Conservation (phyloP, 35 echinoderm and acorn worm species). For the Diadema setosum region DNA sequence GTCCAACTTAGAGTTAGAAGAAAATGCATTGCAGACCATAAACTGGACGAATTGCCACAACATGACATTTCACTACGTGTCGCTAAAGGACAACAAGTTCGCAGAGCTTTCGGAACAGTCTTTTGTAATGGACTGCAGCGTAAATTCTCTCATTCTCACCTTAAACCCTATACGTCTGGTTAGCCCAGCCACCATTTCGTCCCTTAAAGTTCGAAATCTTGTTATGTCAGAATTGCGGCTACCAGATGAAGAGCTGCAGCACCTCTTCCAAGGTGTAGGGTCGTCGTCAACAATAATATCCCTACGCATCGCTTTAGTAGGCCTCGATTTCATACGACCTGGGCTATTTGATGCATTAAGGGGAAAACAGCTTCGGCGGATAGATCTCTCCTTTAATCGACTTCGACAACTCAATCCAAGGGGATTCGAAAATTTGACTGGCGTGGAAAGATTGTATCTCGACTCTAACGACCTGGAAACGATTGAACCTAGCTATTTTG, state of each 20-base stretch:
- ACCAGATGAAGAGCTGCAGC: background rate
- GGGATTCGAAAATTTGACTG: too few relatives aligned
- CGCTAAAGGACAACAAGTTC: background rate
- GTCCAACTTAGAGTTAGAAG: background rate
- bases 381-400: too few relatives aligned
- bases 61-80: background rate
- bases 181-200: background rate
- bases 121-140: background rate
- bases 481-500: background rate
- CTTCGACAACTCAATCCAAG: too few relatives aligned
- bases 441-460: too few relatives aligned
- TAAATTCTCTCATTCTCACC: background rate
- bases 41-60: background rate
- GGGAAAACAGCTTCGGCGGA: too few relatives aligned
- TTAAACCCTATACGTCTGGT: background rate
- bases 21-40: too few relatives aligned
- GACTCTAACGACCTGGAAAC: background rate
- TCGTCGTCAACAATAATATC: background rate
- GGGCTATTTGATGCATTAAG: background rate
- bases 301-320: background rate
- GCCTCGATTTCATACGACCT: background rate
- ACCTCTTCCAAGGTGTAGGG: background rate
- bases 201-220: background rate
- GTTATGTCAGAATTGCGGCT: too few relatives aligned
- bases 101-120: background rate